phyloP scores from a whole-genome alignment of 2,113 vertebrate genomes.

The Austrofundulus limnaeus region DNA sequence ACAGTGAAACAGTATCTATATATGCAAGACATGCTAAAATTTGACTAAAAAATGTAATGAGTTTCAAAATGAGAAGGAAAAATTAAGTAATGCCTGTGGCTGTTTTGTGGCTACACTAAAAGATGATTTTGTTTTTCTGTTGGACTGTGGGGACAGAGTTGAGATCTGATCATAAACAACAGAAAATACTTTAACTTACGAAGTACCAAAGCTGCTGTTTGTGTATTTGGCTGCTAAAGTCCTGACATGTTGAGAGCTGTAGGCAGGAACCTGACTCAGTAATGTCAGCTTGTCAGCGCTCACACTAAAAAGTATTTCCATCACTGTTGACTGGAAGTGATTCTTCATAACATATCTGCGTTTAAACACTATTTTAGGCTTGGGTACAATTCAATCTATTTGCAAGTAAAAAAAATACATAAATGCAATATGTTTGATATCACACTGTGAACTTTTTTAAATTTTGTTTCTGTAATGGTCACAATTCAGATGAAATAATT shows the following conservation, averaged over 20 bases:
- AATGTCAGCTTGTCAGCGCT: conserved; percentile 10
- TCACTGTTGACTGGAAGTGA: too few relatives aligned
- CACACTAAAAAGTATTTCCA: conserved; percentile 7
- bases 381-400: neutral
- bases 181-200: conserved; percentile 26
- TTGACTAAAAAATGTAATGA: neutral
- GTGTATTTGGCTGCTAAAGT: conserved; percentile 40
- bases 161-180: conserved; percentile 16
- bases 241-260: conserved; percentile 55
- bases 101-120: conserved; percentile 22
- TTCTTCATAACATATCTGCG: too few relatives aligned
- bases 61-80: neutral
- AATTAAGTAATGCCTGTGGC: conserved; percentile 5
- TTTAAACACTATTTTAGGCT: too few relatives aligned
- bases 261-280: conserved; percentile 38
- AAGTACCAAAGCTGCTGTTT: conserved; percentile 31
- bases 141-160: conserved; percentile 19
- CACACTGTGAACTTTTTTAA: neutral
- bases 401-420: neutral
- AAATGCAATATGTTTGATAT: neutral
- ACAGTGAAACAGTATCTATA: conserved; percentile 1
- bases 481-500: too few relatives aligned
- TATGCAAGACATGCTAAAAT: conserved; percentile 1
- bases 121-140: conserved; percentile 30
- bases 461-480: neutral